phyloP scores from a whole-genome alignment of 2,797 vertebrate species.

The Atherinosoma microstoma region DNA sequence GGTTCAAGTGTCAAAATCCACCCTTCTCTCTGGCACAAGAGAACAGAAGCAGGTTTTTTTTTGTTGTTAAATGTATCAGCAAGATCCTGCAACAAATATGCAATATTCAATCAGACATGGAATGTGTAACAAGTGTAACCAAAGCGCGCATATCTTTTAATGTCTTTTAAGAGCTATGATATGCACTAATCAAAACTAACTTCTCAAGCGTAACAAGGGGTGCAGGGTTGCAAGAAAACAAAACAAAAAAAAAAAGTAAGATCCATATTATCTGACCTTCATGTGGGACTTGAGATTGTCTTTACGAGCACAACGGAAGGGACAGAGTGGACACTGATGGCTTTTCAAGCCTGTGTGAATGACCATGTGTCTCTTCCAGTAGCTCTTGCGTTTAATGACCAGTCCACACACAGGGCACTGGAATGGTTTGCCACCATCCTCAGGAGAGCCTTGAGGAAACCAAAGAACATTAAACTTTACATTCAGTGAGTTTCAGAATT shows the following conservation, averaged over 20 bases:
- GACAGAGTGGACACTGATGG: slow-evolving; percentile 98
- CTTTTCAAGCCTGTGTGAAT: slow-evolving; percentile 99
- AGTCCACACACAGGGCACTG: slow-evolving; percentile 99
- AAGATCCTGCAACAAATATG: slow-evolving; percentile 12
- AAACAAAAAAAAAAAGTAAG: slow-evolving; percentile 14
- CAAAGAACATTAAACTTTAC: slow-evolving; percentile 26
- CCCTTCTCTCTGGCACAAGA: slow-evolving; percentile 4
- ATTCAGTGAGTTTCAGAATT: slow-evolving; percentile 24
- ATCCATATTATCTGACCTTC: slow-evolving; percentile 88
- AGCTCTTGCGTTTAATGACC: slow-evolving; percentile 99
- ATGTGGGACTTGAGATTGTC: slow-evolving; percentile 99
- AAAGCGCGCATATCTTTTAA: slow-evolving; percentile 34
- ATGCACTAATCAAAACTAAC: slow-evolving; percentile 29
- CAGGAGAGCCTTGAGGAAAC: slow-evolving; percentile 87
- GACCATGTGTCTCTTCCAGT: slow-evolving; percentile 99
- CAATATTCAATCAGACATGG: slow-evolving; percentile 22
- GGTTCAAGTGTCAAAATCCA: slow-evolving; percentile 23
- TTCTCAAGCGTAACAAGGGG: slow-evolving; percentile 10
- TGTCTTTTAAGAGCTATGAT: slow-evolving; percentile 27
- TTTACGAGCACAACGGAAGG: slow-evolving; percentile 99
- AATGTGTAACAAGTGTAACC: slow-evolving; percentile 17
- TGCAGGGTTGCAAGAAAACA: slow-evolving; percentile 21
- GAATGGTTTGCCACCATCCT: slow-evolving; percentile 98
- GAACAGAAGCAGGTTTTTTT: neutral
- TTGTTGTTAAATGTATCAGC: slow-evolving; percentile 8